Percentiles rank a stretch among this genome's conserved stretches.
Evolutionary conservation across 1,140 invertebrate genomes (phyloP).

Genomic region (Drosophila rhopaloa): DNA sequence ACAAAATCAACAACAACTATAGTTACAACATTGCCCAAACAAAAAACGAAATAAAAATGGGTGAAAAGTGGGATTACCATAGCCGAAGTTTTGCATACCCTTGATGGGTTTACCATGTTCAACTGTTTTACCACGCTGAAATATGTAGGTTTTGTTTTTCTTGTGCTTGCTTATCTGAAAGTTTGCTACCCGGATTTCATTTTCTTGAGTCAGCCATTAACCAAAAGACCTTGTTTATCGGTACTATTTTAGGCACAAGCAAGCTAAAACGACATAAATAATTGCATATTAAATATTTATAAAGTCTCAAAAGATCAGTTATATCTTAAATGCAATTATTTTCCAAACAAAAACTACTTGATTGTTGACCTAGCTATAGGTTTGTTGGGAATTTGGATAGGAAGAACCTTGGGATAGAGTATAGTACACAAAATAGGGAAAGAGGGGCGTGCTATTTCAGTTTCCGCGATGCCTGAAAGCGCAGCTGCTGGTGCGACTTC

Average conservation of each 20-base stretch:
- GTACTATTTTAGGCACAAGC: slow-evolving; percentile 13
- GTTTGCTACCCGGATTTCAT: slow-evolving; percentile 13
- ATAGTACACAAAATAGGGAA: background rate
- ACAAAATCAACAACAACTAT: slow-evolving; percentile 45
- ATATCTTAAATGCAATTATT: too few species aligned
- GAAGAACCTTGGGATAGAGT: background rate
- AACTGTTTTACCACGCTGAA: background rate
- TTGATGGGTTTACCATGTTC: slow-evolving; percentile 2
- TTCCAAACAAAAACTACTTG: background rate
- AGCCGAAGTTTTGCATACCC: slow-evolving; percentile 24
- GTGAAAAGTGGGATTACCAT: slow-evolving; percentile 12
- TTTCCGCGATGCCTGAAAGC: slow-evolving; percentile 28
- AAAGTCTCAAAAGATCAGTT: too few species aligned
- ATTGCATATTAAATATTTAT: background rate
- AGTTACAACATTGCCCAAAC: slow-evolving; percentile 67
- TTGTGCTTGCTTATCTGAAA: slow-evolving; percentile 12
- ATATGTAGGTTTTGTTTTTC: slow-evolving; percentile 12
- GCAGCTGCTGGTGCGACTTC: slow-evolving; percentile 35
- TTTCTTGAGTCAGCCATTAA: slow-evolving; percentile 25
- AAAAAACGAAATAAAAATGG: slow-evolving; percentile 30
- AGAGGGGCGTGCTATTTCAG: background rate
- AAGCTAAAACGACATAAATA: background rate
- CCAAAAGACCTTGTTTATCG: slow-evolving; percentile 29
- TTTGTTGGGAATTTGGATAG: background rate
- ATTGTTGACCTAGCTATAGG: background rate